Conservation (phyloP, 2,888 invertebrate genomes). For the Tenthredo livida region DNA sequence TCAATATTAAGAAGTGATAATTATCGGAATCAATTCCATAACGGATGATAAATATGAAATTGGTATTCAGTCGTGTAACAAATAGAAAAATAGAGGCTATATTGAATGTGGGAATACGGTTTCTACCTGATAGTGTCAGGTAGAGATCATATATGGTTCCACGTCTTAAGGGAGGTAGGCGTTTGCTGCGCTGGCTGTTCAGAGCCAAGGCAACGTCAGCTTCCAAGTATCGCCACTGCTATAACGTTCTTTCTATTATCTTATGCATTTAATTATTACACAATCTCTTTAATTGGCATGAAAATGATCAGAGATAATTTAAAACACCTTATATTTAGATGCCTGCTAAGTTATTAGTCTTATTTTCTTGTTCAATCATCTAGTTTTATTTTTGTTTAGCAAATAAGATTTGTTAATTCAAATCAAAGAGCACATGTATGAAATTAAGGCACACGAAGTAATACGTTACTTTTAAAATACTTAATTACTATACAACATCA, state of each 20-base stretch:
- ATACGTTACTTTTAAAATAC: not conserved
- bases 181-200: constrained; percentile 88
- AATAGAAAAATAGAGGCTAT: constrained; percentile 61
- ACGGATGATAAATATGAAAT: constrained; percentile 26
- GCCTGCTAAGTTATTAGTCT: not conserved
- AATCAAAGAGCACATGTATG: too few species aligned
- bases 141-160: constrained; percentile 91
- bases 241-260: constrained; percentile 75
- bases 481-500: not conserved
- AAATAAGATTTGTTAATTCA: too few species aligned
- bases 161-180: constrained; percentile 90
- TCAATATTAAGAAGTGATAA: constrained; percentile 32
- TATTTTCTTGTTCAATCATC: not conserved
- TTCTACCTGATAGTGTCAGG: constrained; percentile 93
- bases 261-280: constrained; percentile 52
- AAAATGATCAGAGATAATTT: constrained; percentile 1
- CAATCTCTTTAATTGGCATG: not conserved
- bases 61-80: constrained; percentile 38
- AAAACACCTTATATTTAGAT: not conserved
- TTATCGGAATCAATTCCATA: constrained; percentile 30
- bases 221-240: constrained; percentile 84
- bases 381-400: too few species aligned
- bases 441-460: too few species aligned
- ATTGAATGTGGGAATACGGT: constrained; percentile 64
- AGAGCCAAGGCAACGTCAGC: constrained; percentile 86